phyloP scores from a whole-genome alignment of 92 coral and sea anemone species.

The Epizoanthus illoricatus region DNA sequence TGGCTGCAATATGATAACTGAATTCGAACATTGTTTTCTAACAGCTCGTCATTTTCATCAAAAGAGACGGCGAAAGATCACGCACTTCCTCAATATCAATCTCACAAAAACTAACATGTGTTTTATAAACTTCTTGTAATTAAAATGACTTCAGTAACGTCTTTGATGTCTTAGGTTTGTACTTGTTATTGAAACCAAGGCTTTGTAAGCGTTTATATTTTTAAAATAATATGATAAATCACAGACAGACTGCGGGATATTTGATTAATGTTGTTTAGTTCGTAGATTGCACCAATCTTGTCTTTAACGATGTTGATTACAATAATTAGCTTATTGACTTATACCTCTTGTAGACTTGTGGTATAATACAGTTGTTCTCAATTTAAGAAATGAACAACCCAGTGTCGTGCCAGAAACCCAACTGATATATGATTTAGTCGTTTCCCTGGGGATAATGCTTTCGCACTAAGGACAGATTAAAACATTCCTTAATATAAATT shows the following conservation, averaged over 20 bases:
- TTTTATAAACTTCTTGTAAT: background rate
- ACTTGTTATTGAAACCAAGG: background rate
- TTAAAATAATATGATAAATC: background rate
- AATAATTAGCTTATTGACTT: background rate
- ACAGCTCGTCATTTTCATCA: slow-evolving; percentile 30
- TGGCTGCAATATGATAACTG: background rate
- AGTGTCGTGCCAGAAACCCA: background rate
- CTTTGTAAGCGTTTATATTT: background rate
- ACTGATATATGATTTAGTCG: background rate
- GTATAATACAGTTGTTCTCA: background rate
- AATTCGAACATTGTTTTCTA: background rate
- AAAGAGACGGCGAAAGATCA: slow-evolving; percentile 34
- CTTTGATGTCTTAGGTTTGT: background rate
- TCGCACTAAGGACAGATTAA: background rate
- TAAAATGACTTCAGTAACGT: background rate
- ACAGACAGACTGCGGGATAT: background rate
- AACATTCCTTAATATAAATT: background rate
- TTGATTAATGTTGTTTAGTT: background rate
- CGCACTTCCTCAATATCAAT: background rate
- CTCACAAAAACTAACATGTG: background rate
- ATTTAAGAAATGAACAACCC: background rate
- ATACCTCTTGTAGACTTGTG: background rate
- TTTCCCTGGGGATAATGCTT: background rate
- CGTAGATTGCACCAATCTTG: slow-evolving; percentile 1
- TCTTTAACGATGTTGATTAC: background rate